These are phyloP conservation scores for Lydus trimaculatus DNA, from an alignment of 2,888 invertebrate species.

Conservation along the genomic window DNA sequence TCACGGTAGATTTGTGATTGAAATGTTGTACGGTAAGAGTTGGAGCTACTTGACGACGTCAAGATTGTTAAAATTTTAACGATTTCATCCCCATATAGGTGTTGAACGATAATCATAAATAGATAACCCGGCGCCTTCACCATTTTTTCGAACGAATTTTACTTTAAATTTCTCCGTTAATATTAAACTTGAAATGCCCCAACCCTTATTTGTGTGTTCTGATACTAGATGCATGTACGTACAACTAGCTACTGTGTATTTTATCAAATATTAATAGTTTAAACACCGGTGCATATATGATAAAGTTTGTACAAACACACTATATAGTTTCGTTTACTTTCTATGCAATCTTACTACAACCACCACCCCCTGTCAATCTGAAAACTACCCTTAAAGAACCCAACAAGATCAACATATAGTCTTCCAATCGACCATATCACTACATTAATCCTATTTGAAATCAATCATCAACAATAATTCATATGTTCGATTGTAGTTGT, in stretches of 20 bases:
- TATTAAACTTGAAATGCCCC: not conserved
- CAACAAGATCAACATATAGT: not conserved
- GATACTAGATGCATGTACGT: not conserved
- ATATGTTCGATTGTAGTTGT: conserved; percentile 24
- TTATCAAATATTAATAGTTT: conserved; percentile 1
- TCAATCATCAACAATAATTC: not conserved
- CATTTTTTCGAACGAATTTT: not conserved
- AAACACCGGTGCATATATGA: conserved; percentile 1
- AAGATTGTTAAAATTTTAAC: conserved; percentile 48
- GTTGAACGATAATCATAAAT: too few species aligned
- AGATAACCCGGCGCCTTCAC: not conserved
- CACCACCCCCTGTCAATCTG: not conserved
- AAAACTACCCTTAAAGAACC: not conserved
- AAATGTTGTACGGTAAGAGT: not conserved
- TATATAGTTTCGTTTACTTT: not conserved
- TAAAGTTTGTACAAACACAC: not conserved
- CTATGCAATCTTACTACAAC: not conserved
- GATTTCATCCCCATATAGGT: conserved; percentile 42
- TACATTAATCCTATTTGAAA: not conserved
- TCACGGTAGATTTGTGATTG: conserved; percentile 44
- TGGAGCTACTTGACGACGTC: conserved; percentile 35
- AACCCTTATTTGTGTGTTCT: not conserved
- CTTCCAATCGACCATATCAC: conserved; percentile 6
- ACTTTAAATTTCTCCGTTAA: too few species aligned
- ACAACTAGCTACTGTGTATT: not conserved